Conservation (phyloP, 1,140 invertebrate genomes). For the Scylla paramamosain region DNA sequence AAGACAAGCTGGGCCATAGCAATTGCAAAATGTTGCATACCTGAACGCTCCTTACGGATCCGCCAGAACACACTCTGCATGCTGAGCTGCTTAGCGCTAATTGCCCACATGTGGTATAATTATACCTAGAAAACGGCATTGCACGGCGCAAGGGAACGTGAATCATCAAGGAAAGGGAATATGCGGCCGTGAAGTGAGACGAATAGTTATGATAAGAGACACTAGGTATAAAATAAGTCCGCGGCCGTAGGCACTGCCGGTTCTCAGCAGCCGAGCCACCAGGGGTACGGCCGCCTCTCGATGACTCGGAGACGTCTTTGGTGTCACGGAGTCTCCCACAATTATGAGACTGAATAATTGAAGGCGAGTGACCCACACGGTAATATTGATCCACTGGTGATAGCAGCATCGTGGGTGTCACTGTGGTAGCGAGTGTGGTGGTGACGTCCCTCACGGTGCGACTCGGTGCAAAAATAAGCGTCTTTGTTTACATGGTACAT, state of each 20-base stretch:
- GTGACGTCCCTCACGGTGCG: too few relatives aligned
- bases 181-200: neutral
- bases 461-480: too few relatives aligned
- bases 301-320: slow-evolving; percentile 43
- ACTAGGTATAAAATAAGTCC: slow-evolving; percentile 61
- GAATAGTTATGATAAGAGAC: slow-evolving; percentile 64
- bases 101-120: too few relatives aligned
- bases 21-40: neutral
- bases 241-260: slow-evolving; percentile 70
- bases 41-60: slow-evolving; percentile 7
- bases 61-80: neutral
- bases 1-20: neutral
- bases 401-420: too few relatives aligned
- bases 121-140: too few relatives aligned
- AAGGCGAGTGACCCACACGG: too few relatives aligned
- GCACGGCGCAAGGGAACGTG: neutral
- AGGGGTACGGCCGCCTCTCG: slow-evolving; percentile 68
- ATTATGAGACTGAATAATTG: too few relatives aligned
- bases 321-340: slow-evolving; percentile 8
- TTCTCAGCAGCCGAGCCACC: slow-evolving; percentile 34
- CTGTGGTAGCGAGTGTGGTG: too few relatives aligned
- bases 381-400: too few relatives aligned
- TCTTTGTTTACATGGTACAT: too few relatives aligned
- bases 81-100: neutral
- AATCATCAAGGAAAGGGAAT: neutral